Evolutionary conservation across 1,140 invertebrate genomes (phyloP).

Genomic region (Daktulosphaira vitifoliae): DNA sequence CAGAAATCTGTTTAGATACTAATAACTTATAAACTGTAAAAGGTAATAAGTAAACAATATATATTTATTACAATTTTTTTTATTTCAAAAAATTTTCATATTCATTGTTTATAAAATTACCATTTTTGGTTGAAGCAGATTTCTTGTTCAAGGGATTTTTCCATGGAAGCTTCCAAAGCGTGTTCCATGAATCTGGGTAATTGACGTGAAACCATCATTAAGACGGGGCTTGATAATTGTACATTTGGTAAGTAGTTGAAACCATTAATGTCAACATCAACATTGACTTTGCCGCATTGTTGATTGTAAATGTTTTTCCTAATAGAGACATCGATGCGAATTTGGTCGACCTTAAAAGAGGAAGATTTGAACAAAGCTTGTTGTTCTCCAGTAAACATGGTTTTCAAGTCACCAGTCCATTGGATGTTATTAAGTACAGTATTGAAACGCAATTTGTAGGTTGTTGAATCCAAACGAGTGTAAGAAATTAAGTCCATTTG

Average conservation of each 20-base stretch:
- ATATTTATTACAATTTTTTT: too few relatives aligned
- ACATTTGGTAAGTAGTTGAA: neutral
- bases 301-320: neutral
- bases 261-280: neutral
- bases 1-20: too few relatives aligned
- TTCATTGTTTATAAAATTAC: too few relatives aligned
- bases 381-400: neutral
- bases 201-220: neutral
- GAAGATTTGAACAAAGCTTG: neutral
- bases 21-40: too few relatives aligned
- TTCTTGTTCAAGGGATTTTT: neutral
- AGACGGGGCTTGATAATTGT: neutral
- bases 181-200: neutral
- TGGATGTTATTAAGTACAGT: neutral
- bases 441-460: neutral
- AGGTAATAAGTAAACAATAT: too few relatives aligned
- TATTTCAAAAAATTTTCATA: too few relatives aligned
- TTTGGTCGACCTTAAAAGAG: neutral
- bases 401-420: neutral
- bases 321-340: neutral
- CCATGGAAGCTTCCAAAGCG: neutral
- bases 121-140: too few relatives aligned
- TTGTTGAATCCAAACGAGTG: neutral
- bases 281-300: neutral
- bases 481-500: too few relatives aligned